Evolutionary conservation across 2,797 vertebrate genomes (phyloP).

Genomic region (Microchirus variegatus): DNA sequence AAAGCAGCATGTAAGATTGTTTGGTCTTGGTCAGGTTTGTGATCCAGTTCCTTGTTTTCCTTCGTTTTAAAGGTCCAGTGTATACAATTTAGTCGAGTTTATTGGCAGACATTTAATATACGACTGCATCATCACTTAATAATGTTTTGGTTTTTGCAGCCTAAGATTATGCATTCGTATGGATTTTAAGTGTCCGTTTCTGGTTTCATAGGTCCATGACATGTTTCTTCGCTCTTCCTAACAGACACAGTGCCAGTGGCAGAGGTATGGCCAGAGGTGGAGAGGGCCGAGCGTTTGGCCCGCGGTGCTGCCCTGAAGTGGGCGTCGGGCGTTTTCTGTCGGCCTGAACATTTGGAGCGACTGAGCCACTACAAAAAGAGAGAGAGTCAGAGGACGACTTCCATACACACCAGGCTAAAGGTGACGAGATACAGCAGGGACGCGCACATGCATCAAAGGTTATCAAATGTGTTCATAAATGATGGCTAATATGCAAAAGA

Average conservation of each 20-base stretch:
- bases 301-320: slow-evolving; percentile 95
- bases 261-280: slow-evolving; percentile 88
- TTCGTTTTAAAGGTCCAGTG: too few relatives aligned
- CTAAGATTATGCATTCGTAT: too few relatives aligned
- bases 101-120: too few relatives aligned
- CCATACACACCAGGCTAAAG: slow-evolving; percentile 93
- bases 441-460: not conserved
- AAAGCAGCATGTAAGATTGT: too few relatives aligned
- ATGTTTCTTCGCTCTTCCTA: not conserved
- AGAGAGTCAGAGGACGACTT: slow-evolving; percentile 89
- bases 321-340: slow-evolving; percentile 95
- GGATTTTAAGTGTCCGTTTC: too few relatives aligned
- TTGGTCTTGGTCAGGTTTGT: too few relatives aligned
- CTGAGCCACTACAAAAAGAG: slow-evolving; percentile 89
- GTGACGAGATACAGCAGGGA: slow-evolving; percentile 60
- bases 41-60: too few relatives aligned
- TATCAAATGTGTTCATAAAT: not conserved
- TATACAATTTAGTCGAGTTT: too few relatives aligned
- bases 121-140: too few relatives aligned
- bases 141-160: too few relatives aligned
- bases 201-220: not conserved
- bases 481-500: too few relatives aligned
- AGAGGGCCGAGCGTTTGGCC: slow-evolving; percentile 90
- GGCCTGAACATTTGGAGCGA: slow-evolving; percentile 90
- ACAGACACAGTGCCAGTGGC: slow-evolving; percentile 49